A percentile compares a stretch with the other conserved stretches of the same genome.
Evolutionary conservation across 1,140 invertebrate species (phyloP).

Genomic region (Condylostylus longicornis): DNA sequence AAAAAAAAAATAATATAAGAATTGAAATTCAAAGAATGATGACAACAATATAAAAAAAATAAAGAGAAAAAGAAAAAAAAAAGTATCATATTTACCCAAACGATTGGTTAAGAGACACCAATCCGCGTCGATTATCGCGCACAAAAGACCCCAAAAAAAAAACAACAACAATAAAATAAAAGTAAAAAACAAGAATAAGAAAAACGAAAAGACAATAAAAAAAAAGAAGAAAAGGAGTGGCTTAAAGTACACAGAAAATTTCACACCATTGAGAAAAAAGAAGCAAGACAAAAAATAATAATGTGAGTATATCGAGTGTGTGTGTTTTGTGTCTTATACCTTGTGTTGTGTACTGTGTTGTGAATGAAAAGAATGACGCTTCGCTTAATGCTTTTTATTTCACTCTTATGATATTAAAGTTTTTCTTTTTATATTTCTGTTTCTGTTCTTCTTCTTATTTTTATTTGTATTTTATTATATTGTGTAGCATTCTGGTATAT

Average conservation of each 20-base stretch:
- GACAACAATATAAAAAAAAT: neutral
- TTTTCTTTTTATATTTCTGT: neutral
- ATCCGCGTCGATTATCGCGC: slow-evolving; percentile 12
- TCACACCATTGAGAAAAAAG: slow-evolving; percentile 17
- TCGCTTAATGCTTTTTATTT: slow-evolving; percentile 1
- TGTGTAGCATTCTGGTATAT: no score
- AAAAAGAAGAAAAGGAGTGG: slow-evolving; percentile 30
- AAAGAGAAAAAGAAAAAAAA: neutral
- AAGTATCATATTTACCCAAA: slow-evolving; percentile 8
- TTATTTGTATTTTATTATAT: slow-evolving; percentile 24
- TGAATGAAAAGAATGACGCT: neutral
- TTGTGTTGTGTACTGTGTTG: neutral
- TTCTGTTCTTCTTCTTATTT: neutral
- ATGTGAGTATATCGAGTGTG: neutral
- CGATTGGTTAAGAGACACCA: slow-evolving; percentile 13
- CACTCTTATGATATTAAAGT: slow-evolving; percentile 5
- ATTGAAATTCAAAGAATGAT: neutral
- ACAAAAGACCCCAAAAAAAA: no score
- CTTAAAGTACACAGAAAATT: slow-evolving; percentile 32
- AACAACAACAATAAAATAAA: no score
- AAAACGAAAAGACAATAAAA: no score
- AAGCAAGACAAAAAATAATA: neutral
- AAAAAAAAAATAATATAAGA: slow-evolving; percentile 1
- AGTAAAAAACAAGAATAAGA: no score
- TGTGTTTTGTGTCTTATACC: neutral